Conservation (phyloP, 2,888 invertebrate genomes). For the Achlya flavicornis region DNA sequence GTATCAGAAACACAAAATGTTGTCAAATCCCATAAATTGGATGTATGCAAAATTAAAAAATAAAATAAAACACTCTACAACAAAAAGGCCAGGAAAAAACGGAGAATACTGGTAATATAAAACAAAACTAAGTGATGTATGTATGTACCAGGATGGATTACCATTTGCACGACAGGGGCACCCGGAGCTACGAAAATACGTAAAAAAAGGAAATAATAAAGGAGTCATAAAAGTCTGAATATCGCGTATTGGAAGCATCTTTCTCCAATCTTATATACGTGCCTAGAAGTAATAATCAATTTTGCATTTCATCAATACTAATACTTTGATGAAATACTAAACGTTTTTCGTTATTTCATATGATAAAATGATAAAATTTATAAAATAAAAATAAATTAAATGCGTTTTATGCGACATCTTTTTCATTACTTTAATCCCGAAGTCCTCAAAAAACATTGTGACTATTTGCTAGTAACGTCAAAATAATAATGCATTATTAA, state of each 20-base stretch:
- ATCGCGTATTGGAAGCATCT: no score
- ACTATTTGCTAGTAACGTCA: neutral
- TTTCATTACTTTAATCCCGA: no score
- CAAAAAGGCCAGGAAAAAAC: slow-evolving; percentile 31
- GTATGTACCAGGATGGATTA: slow-evolving; percentile 22
- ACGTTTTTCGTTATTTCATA: no score
- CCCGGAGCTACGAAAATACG: slow-evolving; percentile 21
- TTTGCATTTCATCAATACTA: no score
- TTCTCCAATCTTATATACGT: no score
- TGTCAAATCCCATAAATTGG: neutral
- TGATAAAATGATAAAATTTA: no score
- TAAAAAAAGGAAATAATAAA: neutral
- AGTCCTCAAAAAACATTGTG: neutral
- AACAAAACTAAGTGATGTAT: slow-evolving; percentile 30
- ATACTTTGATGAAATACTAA: no score
- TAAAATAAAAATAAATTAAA: no score
- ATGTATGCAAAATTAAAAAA: slow-evolving; percentile 15
- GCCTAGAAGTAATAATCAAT: no score
- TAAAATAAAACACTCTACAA: slow-evolving; percentile 20
- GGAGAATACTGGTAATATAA: slow-evolving; percentile 19
- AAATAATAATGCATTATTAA: neutral
- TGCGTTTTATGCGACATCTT: no score
- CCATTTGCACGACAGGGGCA: slow-evolving; percentile 23
- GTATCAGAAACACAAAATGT: neutral
- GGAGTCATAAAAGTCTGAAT: neutral